phyloP scores from a whole-genome alignment of 2,888 invertebrate species.

The Ornithoptera priamus region DNA sequence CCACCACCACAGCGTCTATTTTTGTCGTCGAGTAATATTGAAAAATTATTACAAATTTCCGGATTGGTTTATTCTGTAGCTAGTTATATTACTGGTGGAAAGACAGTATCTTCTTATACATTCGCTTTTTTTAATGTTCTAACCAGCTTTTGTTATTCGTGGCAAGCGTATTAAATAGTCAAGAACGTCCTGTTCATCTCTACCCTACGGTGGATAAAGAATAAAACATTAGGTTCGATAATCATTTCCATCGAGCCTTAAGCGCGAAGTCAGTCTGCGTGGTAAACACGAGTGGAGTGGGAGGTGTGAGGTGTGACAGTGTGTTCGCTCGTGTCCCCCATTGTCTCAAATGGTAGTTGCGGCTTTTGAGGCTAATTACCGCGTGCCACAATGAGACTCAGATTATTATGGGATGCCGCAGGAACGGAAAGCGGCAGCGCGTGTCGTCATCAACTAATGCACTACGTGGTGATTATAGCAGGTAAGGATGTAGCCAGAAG shows the following conservation, averaged over 20 bases:
- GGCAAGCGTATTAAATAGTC: neutral
- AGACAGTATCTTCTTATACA: too few relatives aligned
- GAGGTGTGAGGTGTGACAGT: conserved; percentile 35
- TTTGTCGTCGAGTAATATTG: too few relatives aligned
- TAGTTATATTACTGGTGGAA: too few relatives aligned
- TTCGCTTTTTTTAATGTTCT: too few relatives aligned
- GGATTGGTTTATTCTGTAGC: too few relatives aligned
- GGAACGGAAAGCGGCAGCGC: conserved; percentile 45
- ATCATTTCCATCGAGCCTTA: neutral
- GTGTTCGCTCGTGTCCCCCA: conserved; percentile 50
- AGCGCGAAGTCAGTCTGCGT: conserved; percentile 10
- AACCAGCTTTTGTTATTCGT: too few relatives aligned
- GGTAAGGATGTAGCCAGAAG: conserved; percentile 41
- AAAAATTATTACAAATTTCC: too few relatives aligned
- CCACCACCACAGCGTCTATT: too few relatives aligned
- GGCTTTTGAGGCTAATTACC: conserved; percentile 65
- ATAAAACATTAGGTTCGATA: neutral
- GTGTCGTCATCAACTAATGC: conserved; percentile 77
- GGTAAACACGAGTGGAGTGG: conserved; percentile 1
- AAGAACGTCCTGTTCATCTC: neutral
- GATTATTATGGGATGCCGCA: conserved; percentile 29
- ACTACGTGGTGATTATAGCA: conserved; percentile 53
- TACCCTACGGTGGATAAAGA: neutral
- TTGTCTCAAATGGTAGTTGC: conserved; percentile 57
- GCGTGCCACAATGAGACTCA: conserved; percentile 44